Percentiles rank a stretch among this genome's conserved stretches.
Conservation (phyloP, 2,797 vertebrate species). For the Clarias platycephalus region DNA sequence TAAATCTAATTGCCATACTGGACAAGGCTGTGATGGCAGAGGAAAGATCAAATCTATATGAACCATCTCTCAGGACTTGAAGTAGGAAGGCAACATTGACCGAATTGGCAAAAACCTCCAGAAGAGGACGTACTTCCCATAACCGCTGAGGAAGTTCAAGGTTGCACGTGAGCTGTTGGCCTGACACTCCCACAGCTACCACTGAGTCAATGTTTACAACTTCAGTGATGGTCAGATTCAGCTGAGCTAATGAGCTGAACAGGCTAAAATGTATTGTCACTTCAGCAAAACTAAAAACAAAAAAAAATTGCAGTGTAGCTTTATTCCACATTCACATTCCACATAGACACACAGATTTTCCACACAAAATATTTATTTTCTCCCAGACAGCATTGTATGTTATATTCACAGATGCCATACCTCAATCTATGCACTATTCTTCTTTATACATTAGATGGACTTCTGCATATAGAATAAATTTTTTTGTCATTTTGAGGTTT, state of each 20-base stretch:
- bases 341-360: background rate
- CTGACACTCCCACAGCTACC: background rate
- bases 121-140: background rate
- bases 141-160: background rate
- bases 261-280: background rate
- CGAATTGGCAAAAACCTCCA: background rate
- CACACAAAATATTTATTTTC: too few relatives aligned
- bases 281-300: background rate
- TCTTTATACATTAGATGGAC: too few relatives aligned
- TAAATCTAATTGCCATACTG: background rate
- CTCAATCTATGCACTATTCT: too few relatives aligned
- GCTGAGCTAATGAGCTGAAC: background rate
- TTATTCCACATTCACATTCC: background rate
- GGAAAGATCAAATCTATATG: background rate
- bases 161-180: background rate
- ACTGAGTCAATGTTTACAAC: background rate
- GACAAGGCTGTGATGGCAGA: background rate
- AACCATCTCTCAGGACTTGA: background rate
- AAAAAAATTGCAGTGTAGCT: background rate
- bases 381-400: too few relatives aligned
- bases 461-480: too few relatives aligned
- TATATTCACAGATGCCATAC: too few relatives aligned
- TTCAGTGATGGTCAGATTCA: background rate
- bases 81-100: background rate
- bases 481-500: too few relatives aligned